Conservation (phyloP, 2,888 invertebrate genomes). For the Liopterus haemorrhoidalis region DNA sequence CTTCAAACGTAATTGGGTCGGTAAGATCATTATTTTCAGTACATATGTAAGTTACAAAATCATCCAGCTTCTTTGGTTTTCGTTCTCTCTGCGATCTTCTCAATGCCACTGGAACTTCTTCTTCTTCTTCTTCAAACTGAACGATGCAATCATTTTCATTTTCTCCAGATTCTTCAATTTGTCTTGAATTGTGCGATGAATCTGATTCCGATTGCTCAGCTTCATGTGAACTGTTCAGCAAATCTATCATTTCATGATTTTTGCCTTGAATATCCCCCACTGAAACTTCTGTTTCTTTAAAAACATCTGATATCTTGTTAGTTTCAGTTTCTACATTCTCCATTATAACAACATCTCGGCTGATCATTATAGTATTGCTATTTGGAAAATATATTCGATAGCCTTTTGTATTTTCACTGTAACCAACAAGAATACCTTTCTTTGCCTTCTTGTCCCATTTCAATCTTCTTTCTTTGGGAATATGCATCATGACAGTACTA, state of each 20-base stretch:
- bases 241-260: too few relatives aligned
- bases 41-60: constrained; percentile 31
- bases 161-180: too few relatives aligned
- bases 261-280: constrained; percentile 23
- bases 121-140: too few relatives aligned
- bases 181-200: too few relatives aligned
- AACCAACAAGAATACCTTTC: constrained; percentile 33
- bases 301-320: constrained; percentile 4
- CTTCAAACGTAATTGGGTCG: too few relatives aligned
- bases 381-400: constrained; percentile 31
- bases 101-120: constrained; percentile 10
- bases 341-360: constrained; percentile 29
- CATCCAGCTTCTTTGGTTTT: constrained; percentile 28
- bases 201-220: too few relatives aligned
- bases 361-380: constrained; percentile 23
- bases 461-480: constrained; percentile 35
- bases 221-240: too few relatives aligned
- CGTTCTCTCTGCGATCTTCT: constrained; percentile 27
- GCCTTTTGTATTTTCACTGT: constrained; percentile 32
- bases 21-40: too few relatives aligned
- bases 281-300: constrained; percentile 20
- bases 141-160: too few relatives aligned
- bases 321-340: constrained; percentile 17
- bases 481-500: constrained; percentile 34
- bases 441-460: constrained; percentile 36